Evolutionary conservation across 92 coral and sea anemone genomes (phyloP), one percentile per base, ranked within the genome.

Genomic region (Palythoa heliodiscus): DNA sequence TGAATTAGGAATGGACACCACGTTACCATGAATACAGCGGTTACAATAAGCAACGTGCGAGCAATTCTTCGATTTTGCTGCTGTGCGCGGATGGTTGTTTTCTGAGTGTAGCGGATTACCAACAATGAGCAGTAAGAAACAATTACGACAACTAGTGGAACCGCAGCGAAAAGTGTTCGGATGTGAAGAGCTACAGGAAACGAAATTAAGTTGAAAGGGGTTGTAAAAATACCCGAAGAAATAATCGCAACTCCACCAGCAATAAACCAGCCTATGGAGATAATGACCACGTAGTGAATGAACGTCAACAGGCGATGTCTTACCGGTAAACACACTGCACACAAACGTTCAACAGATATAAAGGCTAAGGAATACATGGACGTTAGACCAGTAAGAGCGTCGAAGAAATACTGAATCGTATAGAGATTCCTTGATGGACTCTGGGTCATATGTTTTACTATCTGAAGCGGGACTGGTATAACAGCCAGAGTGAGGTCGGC

Each of bases 281-380:
- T 58, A 35, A 68, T 52, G 17, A 57, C 70, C 25, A 68, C 4
- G 38, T 77, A 77, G 29, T 77, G 82, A 11, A 52, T 11, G 50
- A 5, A 15, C 35, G 37, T 77, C 52, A 77, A 22, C 48, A 77
- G 53, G 20, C 82, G 82, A 77, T 77, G 82, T 23, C 16, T 47
- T 7, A 77, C 6, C 24, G 82, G 82, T 70, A 68, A 77, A 47
- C 82, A 77, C 24, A 77, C 70, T 3, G 82, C 82, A 4, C 7
- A 55, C 10, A 77, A 53, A 11, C 70, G 68, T 29, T 77, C 82
- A 54, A 77, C 52, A 7, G 82, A 57, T 13, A 77, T 47, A 7
- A 77, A 77, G 8, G 82, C 71, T 57, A 77, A 54, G 20, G 82
- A 77, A 48, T 77, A 77, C 82, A 77, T 77, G 16, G 82, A 77